These are phyloP conservation scores for Mimachlamys varia DNA, from an alignment of 2,888 invertebrate species.

Conservation along the genomic window DNA sequence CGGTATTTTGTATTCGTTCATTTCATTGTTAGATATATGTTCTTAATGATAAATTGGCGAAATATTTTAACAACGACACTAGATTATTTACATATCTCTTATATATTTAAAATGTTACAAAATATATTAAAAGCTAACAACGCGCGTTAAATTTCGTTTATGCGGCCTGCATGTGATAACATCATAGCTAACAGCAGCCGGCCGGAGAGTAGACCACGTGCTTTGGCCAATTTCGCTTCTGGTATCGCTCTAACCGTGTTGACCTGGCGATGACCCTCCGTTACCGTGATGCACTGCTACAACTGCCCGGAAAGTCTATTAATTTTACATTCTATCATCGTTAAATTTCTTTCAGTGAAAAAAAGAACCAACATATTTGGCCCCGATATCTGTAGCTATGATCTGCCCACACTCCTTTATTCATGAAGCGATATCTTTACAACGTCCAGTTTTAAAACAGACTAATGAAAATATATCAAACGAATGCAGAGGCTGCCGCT, in stretches of 20 bases:
- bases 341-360: neutral
- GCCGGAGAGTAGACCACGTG: neutral
- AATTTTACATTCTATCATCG: constrained; percentile 16
- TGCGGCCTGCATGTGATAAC: neutral
- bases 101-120: neutral
- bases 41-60: no score
- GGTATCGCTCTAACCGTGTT: neutral
- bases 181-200: neutral
- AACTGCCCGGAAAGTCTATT: neutral
- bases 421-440: neutral
- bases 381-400: neutral
- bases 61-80: no score
- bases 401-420: neutral
- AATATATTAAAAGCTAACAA: neutral
- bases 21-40: no score
- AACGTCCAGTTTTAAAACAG: constrained; percentile 11
- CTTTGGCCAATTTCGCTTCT: constrained; percentile 27
- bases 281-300: neutral
- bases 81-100: neutral
- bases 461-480: neutral
- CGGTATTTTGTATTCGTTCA: neutral
- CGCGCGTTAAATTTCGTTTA: neutral
- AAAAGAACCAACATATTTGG: neutral
- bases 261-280: neutral
- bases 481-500: no score